A percentile compares a stretch with the other conserved stretches of the same genome.
Evolutionary conservation across 2,888 invertebrate genomes (phyloP).

Genomic region (Archips xylosteana): DNA sequence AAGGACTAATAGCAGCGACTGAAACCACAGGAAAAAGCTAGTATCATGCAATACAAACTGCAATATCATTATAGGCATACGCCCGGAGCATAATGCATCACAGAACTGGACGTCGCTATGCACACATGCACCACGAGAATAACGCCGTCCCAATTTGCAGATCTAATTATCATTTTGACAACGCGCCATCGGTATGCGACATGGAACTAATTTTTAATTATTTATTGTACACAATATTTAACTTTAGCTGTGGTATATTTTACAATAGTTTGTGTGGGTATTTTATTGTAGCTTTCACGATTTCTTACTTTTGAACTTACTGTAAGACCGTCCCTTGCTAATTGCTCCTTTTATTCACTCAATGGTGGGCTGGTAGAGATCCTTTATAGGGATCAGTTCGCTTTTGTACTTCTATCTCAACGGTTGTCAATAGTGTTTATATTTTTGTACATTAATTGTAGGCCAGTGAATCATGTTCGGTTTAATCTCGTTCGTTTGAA

Average conservation of each 20-base stretch:
- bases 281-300: no score
- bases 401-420: no score
- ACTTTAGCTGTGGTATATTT: not conserved
- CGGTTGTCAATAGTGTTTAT: no score
- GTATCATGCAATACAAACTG: no score
- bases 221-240: not conserved
- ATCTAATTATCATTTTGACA: slow-evolving; percentile 34
- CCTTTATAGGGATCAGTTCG: no score
- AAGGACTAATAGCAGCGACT: no score
- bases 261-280: no score
- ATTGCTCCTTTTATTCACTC: no score
- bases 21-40: no score
- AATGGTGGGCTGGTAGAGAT: no score
- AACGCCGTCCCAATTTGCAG: slow-evolving; percentile 25
- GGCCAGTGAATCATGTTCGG: not conserved
- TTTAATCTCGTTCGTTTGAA: not conserved
- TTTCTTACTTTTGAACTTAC: no score
- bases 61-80: not conserved
- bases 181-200: slow-evolving; percentile 15
- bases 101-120: slow-evolving; percentile 14
- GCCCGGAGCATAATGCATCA: not conserved
- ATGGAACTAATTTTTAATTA: not conserved
- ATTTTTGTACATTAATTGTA: not conserved
- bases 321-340: no score
- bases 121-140: slow-evolving; percentile 32